Conservation (phyloP, 53 echinoderm and acorn worm genomes). For the Paracentrotus lividus region DNA sequence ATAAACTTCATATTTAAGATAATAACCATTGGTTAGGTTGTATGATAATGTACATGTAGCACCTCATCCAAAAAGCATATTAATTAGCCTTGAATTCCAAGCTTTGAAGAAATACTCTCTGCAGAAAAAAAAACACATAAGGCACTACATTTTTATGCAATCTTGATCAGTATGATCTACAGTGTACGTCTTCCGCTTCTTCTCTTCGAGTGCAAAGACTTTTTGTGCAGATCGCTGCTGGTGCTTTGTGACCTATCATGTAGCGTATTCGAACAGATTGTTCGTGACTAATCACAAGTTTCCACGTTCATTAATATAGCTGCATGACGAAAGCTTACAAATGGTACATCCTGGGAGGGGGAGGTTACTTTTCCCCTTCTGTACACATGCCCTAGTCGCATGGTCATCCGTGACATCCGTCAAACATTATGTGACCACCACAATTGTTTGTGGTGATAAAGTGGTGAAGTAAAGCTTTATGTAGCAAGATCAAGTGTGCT, state of each 20-base stretch:
- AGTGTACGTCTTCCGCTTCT: neutral
- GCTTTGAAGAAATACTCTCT: neutral
- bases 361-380: neutral
- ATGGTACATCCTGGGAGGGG: neutral
- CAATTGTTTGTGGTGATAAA: neutral
- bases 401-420: neutral
- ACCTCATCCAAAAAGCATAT: neutral
- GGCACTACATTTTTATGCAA: too few species aligned
- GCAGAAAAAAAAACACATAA: too few species aligned
- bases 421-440: neutral
- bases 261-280: neutral
- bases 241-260: neutral
- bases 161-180: neutral
- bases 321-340: neutral
- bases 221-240: neutral
- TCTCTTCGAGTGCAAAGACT: neutral
- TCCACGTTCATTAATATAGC: conserved; percentile 1
- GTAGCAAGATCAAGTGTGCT: too few species aligned
- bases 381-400: neutral
- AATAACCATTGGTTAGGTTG: neutral
- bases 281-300: neutral
- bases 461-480: neutral
- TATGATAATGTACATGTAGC: too few species aligned
- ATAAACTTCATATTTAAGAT: neutral
- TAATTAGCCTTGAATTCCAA: neutral